These are phyloP conservation scores for Hirudinaria manillensis DNA, from an alignment of 2,888 invertebrate species.

Conservation along the genomic window DNA sequence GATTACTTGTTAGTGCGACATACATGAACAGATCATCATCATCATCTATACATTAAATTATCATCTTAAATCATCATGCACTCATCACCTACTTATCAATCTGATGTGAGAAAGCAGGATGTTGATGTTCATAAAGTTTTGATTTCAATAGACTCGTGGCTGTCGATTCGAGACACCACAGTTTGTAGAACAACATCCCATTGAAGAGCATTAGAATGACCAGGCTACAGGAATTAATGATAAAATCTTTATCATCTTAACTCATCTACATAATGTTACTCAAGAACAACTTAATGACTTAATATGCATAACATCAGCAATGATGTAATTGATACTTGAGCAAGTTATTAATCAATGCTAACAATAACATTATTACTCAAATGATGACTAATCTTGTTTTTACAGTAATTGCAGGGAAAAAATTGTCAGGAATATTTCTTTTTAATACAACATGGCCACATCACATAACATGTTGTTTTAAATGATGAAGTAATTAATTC, in stretches of 20 bases:
- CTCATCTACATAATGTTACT: no score
- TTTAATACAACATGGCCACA: background rate
- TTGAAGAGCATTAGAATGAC: constrained; percentile 66
- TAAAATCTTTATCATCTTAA: background rate
- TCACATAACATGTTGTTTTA: no score
- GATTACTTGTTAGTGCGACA: background rate
- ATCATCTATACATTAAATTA: background rate
- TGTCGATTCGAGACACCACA: constrained; percentile 67
- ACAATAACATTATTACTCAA: background rate
- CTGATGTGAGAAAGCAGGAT: no score
- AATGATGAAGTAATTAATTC: no score
- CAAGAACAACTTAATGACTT: background rate
- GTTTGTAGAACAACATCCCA: constrained; percentile 74
- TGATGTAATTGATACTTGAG: background rate
- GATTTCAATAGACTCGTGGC: constrained; percentile 39
- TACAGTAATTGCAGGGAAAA: background rate
- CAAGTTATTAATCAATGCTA: background rate
- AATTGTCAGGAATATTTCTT: background rate
- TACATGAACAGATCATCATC: background rate
- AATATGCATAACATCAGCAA: background rate
- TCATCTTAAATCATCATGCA: background rate
- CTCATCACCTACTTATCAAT: no score
- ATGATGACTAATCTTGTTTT: background rate
- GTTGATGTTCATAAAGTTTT: background rate
- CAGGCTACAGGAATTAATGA: constrained; percentile 43